Evolutionary conservation across 1,140 invertebrate species (phyloP).

Genomic region (Macrostomum lignano): DNA sequence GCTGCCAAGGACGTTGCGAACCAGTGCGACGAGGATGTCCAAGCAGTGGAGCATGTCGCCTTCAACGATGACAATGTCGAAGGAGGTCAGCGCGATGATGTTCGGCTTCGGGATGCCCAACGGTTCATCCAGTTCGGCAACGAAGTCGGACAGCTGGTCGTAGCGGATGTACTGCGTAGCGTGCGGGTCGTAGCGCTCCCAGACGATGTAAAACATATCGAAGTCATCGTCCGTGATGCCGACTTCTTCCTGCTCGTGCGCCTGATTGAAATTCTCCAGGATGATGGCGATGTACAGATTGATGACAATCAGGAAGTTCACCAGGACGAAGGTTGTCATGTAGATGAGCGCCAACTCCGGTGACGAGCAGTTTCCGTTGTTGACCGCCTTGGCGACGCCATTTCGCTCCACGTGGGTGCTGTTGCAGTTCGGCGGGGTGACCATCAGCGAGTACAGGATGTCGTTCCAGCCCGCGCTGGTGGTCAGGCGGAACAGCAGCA

Average conservation of each 20-base stretch:
- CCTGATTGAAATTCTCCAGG: constrained; percentile 4
- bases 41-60: constrained; percentile 82
- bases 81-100: constrained; percentile 66
- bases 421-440: constrained; percentile 55
- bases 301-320: constrained; percentile 5
- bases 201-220: constrained; percentile 83
- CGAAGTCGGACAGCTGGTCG: constrained; percentile 66
- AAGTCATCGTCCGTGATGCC: constrained; percentile 84
- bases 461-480: constrained; percentile 81
- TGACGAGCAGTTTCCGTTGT: constrained; percentile 4
- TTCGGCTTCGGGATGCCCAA: constrained; percentile 64
- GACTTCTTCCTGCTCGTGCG: constrained; percentile 9
- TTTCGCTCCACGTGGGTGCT: constrained; percentile 1
- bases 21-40: constrained; percentile 65
- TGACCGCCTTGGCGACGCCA: constrained; percentile 5
- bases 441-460: constrained; percentile 57
- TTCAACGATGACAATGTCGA: constrained; percentile 71
- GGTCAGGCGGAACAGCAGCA: constrained; percentile 64
- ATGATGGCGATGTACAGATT: constrained; percentile 6
- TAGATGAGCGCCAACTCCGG: constrained; percentile 4
- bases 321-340: constrained; percentile 6
- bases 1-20: constrained; percentile 66
- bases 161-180: constrained; percentile 81
- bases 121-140: constrained; percentile 64
- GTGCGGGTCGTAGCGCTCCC: constrained; percentile 82